Base-by-base conservation (phyloP, 2,797 vertebrate genomes). In the Tokudaia muenninki region DNA sequence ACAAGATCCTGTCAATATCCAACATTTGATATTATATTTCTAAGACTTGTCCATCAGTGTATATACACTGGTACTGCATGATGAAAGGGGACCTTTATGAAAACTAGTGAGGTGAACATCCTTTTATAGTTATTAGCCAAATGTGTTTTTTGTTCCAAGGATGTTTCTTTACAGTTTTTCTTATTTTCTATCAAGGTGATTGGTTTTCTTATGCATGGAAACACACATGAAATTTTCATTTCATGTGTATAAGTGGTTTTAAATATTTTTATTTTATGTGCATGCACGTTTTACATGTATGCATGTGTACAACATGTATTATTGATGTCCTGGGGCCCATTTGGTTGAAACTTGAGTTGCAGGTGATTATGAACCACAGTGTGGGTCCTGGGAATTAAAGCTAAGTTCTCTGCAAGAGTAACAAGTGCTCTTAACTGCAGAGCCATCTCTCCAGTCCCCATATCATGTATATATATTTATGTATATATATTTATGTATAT, bases 151-250 rank as follows among this genome's bases (percentile, higher is more conserved):
- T 72, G 24, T 55, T 96, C 4, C 72, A 9, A 44, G 41, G 86
- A 90, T 87, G 65, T 6, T 55, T 95, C 47, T 52, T 37, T 93
- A 50, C 67, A 44, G 24, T 90, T 94, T 77, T 72, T 8, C 3
- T 88, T 8, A 50, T 59, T 95, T 95, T 77, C 72, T 61, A 59
- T 52, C 81, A 41, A 82, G 14, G 26, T 65, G 78, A 75, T 5
- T 6, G 44, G 47, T 79, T 96, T 95, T 88, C 67, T 92, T 84
- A 80, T 72, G 87, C 87, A 31, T 91, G 59, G 14, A 63, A 77
- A 14, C 67, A 14, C 26, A 79, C 47, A 77, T 74, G 87, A 59
- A 90, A 14, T 26, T 59, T 81, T 57, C 12, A 37, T 37, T 57
- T 81, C 59, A 81, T 81, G 34, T 63, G 24, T 44, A 31, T 31